Percentiles rank a stretch among this genome's conserved stretches.
Conservation (phyloP, 2,888 invertebrate species). For the Agriotes lineatus region DNA sequence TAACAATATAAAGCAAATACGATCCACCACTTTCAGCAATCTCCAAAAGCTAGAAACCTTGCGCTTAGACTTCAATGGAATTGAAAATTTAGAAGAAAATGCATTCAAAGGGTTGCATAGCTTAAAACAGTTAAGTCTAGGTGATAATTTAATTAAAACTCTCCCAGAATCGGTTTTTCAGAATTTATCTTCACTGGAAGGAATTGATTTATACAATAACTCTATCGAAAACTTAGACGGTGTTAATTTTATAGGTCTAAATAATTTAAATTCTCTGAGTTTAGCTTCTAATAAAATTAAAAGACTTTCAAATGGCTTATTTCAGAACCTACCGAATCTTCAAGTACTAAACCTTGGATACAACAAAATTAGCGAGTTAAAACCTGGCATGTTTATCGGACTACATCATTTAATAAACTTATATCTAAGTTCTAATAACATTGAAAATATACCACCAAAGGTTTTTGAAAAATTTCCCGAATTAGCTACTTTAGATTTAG, state of each 20-base stretch:
- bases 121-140: conserved; percentile 2
- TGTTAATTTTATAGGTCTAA: not conserved
- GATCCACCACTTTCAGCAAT: not conserved
- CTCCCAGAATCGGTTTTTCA: conserved; percentile 4
- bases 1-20: conserved; percentile 8
- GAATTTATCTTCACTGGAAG: not conserved
- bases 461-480: not conserved
- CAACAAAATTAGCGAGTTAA: not conserved
- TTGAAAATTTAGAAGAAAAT: not conserved
- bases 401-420: conserved; percentile 35
- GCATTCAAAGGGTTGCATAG: not conserved
- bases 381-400: conserved; percentile 22
- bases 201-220: conserved; percentile 22
- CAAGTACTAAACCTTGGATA: not conserved
- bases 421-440: conserved; percentile 22
- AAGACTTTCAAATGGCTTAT: not conserved
- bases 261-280: not conserved
- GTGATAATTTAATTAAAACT: not conserved
- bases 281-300: conserved; percentile 1
- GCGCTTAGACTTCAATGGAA: conserved; percentile 6
- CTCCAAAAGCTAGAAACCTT: not conserved
- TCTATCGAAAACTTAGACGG: not conserved
- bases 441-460: not conserved
- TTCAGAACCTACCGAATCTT: not conserved
- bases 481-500: not conserved